Percentiles rank a stretch among this genome's conserved stretches.
phyloP scores from a whole-genome alignment of 1,140 invertebrate species.

The Drosophila arawakana region DNA sequence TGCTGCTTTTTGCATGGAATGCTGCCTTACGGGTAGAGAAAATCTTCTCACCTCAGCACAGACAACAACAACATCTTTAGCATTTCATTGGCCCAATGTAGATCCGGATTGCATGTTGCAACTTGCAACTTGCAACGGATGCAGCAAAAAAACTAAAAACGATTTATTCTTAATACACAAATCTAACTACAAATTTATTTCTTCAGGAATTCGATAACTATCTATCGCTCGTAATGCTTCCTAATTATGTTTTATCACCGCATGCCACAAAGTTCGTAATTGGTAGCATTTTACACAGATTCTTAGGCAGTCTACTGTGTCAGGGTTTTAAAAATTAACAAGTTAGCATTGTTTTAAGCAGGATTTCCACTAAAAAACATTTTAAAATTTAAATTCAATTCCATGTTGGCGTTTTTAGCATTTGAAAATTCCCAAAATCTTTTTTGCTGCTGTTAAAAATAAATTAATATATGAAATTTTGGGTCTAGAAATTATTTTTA shows the following conservation, averaged over 20 bases:
- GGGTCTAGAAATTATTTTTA: no score
- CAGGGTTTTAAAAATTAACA: no score
- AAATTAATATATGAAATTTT: no score
- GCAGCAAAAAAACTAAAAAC: constrained; percentile 1
- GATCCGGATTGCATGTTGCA: constrained; percentile 40
- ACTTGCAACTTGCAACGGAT: not conserved
- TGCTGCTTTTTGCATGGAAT: constrained; percentile 61
- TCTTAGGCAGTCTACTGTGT: no score
- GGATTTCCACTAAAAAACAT: not conserved
- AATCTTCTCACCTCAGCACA: constrained; percentile 70
- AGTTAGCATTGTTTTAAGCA: no score
- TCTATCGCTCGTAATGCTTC: constrained; percentile 6
- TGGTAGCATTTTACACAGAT: not conserved
- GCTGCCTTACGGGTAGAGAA: constrained; percentile 75
- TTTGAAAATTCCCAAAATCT: no score
- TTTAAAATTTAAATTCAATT: no score
- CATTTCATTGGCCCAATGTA: constrained; percentile 36
- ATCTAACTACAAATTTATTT: not conserved
- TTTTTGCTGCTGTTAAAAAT: no score
- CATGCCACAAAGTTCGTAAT: not conserved
- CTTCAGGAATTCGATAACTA: constrained; percentile 6
- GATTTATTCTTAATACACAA: constrained; percentile 8
- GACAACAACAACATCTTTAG: constrained; percentile 17
- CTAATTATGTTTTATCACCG: not conserved
- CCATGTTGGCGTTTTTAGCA: not conserved